phyloP scores from a whole-genome alignment of 2,113 vertebrate species.

The Mustela lutreola region DNA sequence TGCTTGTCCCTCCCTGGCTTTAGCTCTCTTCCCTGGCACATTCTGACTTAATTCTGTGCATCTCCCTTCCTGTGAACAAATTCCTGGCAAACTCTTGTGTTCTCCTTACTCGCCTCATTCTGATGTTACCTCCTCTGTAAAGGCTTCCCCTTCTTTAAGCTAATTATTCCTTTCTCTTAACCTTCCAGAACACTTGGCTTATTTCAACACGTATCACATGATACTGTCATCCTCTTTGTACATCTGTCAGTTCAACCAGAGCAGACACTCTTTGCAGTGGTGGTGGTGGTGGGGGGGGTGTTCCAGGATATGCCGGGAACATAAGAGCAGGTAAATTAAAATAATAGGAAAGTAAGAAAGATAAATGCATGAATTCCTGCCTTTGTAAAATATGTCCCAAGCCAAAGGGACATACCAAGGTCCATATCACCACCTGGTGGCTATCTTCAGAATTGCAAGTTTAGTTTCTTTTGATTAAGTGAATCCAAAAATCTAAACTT shows the following conservation, averaged over 20 bases:
- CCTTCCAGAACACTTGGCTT: constrained; percentile 2
- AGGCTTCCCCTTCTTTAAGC: not conserved
- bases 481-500: constrained; percentile 19
- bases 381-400: not conserved
- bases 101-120: not conserved
- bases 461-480: constrained; percentile 45
- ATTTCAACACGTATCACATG: not conserved
- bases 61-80: not conserved
- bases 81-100: not conserved
- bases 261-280: not conserved
- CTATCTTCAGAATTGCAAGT: constrained; percentile 72
- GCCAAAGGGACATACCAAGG: not conserved
- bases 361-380: not conserved
- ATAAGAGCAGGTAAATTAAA: constrained; percentile 12
- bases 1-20: not conserved
- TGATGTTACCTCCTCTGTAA: not conserved
- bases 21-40: not conserved
- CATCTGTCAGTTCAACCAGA: not conserved
- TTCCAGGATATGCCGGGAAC: not conserved
- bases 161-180: constrained; percentile 34
- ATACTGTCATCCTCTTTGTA: not conserved
- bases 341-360: not conserved
- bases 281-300: not conserved
- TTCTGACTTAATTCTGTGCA: not conserved
- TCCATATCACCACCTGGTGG: constrained; percentile 71